Evolutionary conservation across 1,140 invertebrate genomes (phyloP).

Genomic region (Arctopsyche grandis): DNA sequence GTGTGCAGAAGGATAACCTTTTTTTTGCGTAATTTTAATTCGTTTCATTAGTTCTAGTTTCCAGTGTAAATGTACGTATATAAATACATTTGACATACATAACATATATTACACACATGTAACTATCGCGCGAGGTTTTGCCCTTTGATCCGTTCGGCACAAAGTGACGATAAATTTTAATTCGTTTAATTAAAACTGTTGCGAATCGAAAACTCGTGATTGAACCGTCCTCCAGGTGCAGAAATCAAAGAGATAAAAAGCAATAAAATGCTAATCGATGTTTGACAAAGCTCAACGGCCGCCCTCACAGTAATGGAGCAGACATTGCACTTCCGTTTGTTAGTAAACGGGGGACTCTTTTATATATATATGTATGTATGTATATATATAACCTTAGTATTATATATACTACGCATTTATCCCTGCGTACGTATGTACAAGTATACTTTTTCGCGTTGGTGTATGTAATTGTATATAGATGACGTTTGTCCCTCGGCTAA

Average conservation of each 20-base stretch:
- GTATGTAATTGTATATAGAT: too few species aligned
- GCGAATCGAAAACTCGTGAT: slow-evolving; percentile 22
- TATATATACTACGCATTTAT: not conserved
- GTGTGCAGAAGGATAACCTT: too few species aligned
- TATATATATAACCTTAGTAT: not conserved
- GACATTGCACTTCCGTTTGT: slow-evolving; percentile 41
- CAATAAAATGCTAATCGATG: slow-evolving; percentile 47
- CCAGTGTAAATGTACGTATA: too few species aligned
- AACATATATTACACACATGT: too few species aligned
- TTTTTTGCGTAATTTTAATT: too few species aligned
- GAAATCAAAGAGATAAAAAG: slow-evolving; percentile 45
- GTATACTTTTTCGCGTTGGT: not conserved
- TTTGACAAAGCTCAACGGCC: slow-evolving; percentile 41
- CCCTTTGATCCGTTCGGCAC: not conserved
- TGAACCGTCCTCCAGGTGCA: not conserved
- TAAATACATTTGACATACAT: too few species aligned
- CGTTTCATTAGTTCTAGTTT: too few species aligned
- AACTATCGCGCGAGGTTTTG: not conserved
- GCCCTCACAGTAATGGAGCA: slow-evolving; percentile 40
- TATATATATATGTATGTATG: not conserved
- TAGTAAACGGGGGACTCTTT: slow-evolving; percentile 15
- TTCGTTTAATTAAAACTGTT: slow-evolving; percentile 22
- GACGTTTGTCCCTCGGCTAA: too few species aligned
- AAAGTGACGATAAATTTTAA: not conserved
- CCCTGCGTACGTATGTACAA: not conserved